Conservation (phyloP, 2,113 vertebrate genomes). For the Nesogale talazaci region DNA sequence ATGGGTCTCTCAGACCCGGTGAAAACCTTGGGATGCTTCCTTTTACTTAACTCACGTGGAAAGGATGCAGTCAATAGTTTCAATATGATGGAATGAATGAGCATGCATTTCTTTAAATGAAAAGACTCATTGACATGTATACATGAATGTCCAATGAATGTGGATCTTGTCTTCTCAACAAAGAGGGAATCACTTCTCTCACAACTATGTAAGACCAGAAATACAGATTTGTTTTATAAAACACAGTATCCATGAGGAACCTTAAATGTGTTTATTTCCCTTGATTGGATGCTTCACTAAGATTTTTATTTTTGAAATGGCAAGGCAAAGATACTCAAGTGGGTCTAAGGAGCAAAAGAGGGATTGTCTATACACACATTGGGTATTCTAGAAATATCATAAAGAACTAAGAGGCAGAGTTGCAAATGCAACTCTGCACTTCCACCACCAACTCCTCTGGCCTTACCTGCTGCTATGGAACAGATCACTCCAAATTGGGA, state of each 20-base stretch:
- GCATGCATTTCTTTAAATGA: background rate
- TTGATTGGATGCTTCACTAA: background rate
- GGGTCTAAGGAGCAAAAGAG: background rate
- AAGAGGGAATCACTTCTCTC: background rate
- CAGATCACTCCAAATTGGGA: background rate
- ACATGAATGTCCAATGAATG: background rate
- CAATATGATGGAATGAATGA: background rate
- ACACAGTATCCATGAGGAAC: background rate
- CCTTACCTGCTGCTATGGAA: background rate
- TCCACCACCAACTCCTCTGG: background rate
- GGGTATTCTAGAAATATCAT: background rate
- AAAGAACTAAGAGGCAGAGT: background rate
- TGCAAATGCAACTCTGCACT: background rate
- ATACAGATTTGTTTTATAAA: background rate
- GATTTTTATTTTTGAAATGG: background rate
- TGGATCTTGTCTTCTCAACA: background rate
- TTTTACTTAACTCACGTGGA: background rate
- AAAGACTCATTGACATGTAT: no score
- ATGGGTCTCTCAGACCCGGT: conserved; percentile 31
- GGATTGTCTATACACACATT: background rate
- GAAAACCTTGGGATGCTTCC: background rate
- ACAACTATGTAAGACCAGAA: background rate
- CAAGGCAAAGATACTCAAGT: background rate
- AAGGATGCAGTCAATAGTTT: conserved; percentile 31
- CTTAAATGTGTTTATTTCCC: conserved; percentile 5